These are phyloP conservation scores for Mycogona germanica DNA, from an alignment of 2,888 invertebrate species.

Conservation along the genomic window DNA sequence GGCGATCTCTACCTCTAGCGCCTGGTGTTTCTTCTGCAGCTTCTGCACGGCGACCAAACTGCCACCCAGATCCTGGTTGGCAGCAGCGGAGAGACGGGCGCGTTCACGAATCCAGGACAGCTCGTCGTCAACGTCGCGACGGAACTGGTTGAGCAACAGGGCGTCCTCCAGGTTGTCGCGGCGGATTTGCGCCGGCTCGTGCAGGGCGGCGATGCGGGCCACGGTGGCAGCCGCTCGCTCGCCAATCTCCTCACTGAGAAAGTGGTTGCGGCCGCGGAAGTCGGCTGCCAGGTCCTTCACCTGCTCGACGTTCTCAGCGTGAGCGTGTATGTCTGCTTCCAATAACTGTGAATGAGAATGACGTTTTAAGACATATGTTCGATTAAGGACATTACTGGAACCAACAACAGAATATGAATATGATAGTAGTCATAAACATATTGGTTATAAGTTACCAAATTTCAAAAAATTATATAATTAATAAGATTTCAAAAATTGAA, in stretches of 20 bases:
- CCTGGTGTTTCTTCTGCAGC: constrained; percentile 85
- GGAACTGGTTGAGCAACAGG: constrained; percentile 71
- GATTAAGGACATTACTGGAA: neutral
- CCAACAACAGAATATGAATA: too few species aligned
- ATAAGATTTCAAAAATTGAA: too few species aligned
- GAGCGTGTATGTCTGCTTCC: constrained; percentile 74
- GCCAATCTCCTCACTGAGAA: constrained; percentile 76
- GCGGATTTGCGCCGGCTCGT: constrained; percentile 81
- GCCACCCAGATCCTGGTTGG: constrained; percentile 53
- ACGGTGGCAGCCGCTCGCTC: constrained; percentile 53
- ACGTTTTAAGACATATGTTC: too few species aligned
- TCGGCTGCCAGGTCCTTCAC: constrained; percentile 60
- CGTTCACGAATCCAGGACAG: constrained; percentile 77
- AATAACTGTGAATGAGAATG: constrained; percentile 44
- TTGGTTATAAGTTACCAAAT: too few species aligned
- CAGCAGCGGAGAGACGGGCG: constrained; percentile 53
- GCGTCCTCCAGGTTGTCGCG: constrained; percentile 89
- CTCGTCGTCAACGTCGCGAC: constrained; percentile 86
- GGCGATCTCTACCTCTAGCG: constrained; percentile 74
- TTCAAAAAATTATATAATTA: too few species aligned
- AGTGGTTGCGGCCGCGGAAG: constrained; percentile 68
- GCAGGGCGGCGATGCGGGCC: constrained; percentile 60
- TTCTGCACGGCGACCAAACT: constrained; percentile 64
- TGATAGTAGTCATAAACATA: too few species aligned
- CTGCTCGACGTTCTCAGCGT: constrained; percentile 58